Conservation (phyloP, 2,113 vertebrate genomes). For the Noturus placidus region DNA sequence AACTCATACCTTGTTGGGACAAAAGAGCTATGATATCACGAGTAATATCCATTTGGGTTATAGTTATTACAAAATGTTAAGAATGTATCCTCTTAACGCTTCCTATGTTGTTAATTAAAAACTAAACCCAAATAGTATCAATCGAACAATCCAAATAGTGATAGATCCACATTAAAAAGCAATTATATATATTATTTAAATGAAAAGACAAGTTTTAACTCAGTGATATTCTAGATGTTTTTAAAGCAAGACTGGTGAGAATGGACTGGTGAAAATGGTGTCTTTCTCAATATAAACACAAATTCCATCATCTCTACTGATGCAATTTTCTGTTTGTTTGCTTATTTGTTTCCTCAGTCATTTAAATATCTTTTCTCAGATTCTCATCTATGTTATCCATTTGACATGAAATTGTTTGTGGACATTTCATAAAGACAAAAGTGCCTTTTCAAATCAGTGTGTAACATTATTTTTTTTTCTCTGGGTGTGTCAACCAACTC, state of each 20-base stretch:
- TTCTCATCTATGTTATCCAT: constrained; percentile 38
- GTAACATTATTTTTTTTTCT: constrained; percentile 13
- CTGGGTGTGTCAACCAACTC: background rate
- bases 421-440: constrained; percentile 43
- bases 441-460: constrained; percentile 32
- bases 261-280: background rate
- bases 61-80: constrained; percentile 25
- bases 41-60: background rate
- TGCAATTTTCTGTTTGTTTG: constrained; percentile 18
- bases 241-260: background rate
- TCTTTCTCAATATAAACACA: constrained; percentile 1
- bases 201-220: background rate
- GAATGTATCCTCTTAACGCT: background rate
- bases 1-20: background rate
- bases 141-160: background rate
- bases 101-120: background rate
- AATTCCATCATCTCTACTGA: constrained; percentile 10
- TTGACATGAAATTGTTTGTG: constrained; percentile 37
- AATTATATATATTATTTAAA: constrained; percentile 2
- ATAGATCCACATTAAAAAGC: background rate
- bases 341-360: constrained; percentile 36
- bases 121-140: background rate
- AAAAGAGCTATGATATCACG: background rate
- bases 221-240: background rate
- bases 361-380: constrained; percentile 40